These are phyloP conservation scores for Aleiodes sp. DNA, from an alignment of 1,140 invertebrate genomes.

Conservation along the genomic window DNA sequence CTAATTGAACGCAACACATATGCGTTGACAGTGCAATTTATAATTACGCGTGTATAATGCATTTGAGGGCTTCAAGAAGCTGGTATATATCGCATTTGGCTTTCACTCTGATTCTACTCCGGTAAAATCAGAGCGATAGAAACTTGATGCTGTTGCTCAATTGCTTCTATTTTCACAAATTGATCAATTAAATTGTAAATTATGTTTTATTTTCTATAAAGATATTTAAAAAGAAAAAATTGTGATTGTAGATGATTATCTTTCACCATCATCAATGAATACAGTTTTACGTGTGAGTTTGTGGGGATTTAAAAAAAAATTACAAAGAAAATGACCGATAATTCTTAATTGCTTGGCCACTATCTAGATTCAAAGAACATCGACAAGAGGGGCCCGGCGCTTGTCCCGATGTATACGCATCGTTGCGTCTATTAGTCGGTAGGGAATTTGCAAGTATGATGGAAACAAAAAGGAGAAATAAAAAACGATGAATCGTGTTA, in stretches of 20 bases:
- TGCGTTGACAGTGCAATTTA: slow-evolving; percentile 46
- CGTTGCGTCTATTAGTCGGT: slow-evolving; percentile 56
- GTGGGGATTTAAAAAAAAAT: background rate
- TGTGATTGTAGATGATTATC: background rate
- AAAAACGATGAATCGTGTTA: background rate
- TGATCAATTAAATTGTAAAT: slow-evolving; percentile 17
- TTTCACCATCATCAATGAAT: background rate
- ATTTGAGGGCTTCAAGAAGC: background rate
- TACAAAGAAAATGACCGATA: slow-evolving; percentile 52
- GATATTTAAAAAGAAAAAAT: background rate
- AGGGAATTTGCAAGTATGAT: slow-evolving; percentile 58
- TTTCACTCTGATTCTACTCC: background rate
- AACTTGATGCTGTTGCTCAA: slow-evolving; percentile 15
- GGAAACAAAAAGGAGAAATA: slow-evolving; percentile 20
- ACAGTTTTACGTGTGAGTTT: background rate
- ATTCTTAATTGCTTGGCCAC: slow-evolving; percentile 55
- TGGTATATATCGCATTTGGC: background rate
- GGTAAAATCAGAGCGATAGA: slow-evolving; percentile 9
- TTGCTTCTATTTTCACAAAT: background rate
- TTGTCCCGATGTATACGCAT: slow-evolving; percentile 50
- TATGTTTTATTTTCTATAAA: slow-evolving; percentile 6
- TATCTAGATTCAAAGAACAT: slow-evolving; percentile 35
- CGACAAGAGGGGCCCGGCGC: slow-evolving; percentile 38
- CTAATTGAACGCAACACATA: slow-evolving; percentile 51
- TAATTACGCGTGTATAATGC: slow-evolving; percentile 34